Evolutionary conservation across 2,888 invertebrate species (phyloP).

Genomic region (Dendrolimus houi): DNA sequence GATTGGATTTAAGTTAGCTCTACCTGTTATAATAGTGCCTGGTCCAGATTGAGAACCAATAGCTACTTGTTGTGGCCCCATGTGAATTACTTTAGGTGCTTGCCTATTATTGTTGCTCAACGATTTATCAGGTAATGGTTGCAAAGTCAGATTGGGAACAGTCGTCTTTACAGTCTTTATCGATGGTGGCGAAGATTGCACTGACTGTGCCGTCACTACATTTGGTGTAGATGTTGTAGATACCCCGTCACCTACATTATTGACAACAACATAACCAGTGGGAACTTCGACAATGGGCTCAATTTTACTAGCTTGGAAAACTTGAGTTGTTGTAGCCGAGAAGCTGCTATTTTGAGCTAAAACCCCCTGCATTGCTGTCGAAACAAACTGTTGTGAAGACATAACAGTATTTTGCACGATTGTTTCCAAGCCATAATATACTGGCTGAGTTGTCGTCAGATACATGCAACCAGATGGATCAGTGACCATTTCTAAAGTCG

Average conservation of each 20-base stretch:
- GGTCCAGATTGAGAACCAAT: conserved; percentile 47
- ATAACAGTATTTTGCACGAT: conserved; percentile 92
- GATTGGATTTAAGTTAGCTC: conserved; percentile 63
- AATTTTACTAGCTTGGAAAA: conserved; percentile 90
- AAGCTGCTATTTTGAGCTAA: conserved; percentile 89
- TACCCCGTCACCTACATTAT: conserved; percentile 76
- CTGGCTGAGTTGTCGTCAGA: conserved; percentile 81
- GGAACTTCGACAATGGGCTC: conserved; percentile 88
- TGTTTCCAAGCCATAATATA: conserved; percentile 89
- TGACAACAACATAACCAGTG: conserved; percentile 82
- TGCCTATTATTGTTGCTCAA: conserved; percentile 47
- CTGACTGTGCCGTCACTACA: conserved; percentile 57
- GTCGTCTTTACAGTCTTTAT: conserved; percentile 57
- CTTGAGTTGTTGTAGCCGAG: conserved; percentile 89
- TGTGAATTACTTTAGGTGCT: conserved; percentile 64
- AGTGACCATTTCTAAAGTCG: conserved; percentile 79
- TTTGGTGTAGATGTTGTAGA: conserved; percentile 55
- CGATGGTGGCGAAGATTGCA: conserved; percentile 55
- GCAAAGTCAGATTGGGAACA: conserved; percentile 64
- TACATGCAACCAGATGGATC: conserved; percentile 77
- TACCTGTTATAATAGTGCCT: conserved; percentile 46
- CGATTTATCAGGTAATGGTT: conserved; percentile 64
- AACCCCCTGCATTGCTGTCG: conserved; percentile 87
- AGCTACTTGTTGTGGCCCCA: conserved; percentile 45
- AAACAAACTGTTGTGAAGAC: conserved; percentile 91